Evolutionary conservation across 2,113 vertebrate species (phyloP).

Genomic region (Phalacrocorax aristotelis): DNA sequence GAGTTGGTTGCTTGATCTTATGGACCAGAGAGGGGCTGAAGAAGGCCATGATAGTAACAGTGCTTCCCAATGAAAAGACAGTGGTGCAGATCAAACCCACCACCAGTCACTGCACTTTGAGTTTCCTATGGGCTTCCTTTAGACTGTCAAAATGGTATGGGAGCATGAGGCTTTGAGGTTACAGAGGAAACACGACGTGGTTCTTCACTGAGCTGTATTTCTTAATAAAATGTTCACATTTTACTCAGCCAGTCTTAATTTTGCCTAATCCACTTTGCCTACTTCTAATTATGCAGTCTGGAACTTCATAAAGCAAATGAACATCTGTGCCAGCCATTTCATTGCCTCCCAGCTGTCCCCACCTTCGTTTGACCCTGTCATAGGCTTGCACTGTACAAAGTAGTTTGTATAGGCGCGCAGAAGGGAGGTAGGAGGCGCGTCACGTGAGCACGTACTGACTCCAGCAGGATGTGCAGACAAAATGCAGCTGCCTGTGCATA

Average conservation of each 20-base stretch:
- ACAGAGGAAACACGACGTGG: background rate
- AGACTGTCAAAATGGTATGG: background rate
- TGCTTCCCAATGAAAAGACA: background rate
- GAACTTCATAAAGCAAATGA: background rate
- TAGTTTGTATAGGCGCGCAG: background rate
- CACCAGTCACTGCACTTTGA: background rate
- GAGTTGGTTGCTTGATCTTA: background rate
- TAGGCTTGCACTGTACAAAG: background rate
- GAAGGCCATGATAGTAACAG: background rate
- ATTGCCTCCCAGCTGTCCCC: accelerated
- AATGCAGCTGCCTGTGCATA: background rate
- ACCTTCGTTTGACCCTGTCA: background rate
- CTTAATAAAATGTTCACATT: background rate
- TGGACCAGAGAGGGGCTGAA: background rate
- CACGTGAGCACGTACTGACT: accelerated
- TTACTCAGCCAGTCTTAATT: background rate
- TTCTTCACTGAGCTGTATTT: background rate
- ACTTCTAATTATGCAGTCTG: background rate
- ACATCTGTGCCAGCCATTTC: background rate
- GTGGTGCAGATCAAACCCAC: background rate
- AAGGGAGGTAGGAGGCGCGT: background rate
- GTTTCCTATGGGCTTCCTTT: background rate
- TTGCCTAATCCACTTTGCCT: background rate
- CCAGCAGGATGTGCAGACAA: background rate
- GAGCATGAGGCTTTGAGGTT: background rate